Conservation (phyloP, 2,888 invertebrate species). For the Petrolisthes cinctipes region DNA sequence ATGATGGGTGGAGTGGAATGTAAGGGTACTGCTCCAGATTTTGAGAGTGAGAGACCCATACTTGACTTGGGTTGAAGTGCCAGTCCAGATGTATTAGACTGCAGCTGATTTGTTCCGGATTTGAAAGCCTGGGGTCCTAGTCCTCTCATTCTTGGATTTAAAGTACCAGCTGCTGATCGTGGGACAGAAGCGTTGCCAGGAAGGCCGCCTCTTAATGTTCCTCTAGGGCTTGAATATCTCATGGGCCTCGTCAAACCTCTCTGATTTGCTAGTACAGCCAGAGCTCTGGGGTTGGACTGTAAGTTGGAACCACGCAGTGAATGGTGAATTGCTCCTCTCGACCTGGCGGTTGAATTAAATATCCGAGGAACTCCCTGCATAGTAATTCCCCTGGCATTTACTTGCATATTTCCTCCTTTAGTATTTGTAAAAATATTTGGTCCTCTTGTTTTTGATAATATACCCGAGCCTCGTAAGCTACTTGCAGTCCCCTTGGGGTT, state of each 20-base stretch:
- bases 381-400: not conserved
- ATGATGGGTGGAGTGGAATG: slow-evolving; percentile 29
- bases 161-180: not conserved
- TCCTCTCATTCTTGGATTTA: slow-evolving; percentile 9
- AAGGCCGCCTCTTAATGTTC: slow-evolving; percentile 7
- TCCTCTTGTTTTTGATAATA: slow-evolving; percentile 27
- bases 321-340: slow-evolving; percentile 17
- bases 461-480: slow-evolving; percentile 3
- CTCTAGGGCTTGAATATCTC: slow-evolving; percentile 32
- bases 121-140: slow-evolving; percentile 28
- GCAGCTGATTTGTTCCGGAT: slow-evolving; percentile 17
- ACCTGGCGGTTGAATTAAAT: not conserved
- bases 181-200: not conserved
- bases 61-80: slow-evolving; percentile 18
- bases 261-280: not conserved
- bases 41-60: slow-evolving; percentile 14
- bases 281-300: slow-evolving; percentile 26
- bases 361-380: slow-evolving; percentile 6
- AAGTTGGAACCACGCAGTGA: slow-evolving; percentile 15
- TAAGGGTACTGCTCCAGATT: slow-evolving; percentile 15
- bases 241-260: slow-evolving; percentile 17
- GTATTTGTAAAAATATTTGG: slow-evolving; percentile 20
- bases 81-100: slow-evolving; percentile 8
- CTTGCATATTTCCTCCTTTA: slow-evolving; percentile 19
- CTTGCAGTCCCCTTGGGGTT: slow-evolving; percentile 27